phyloP scores from a whole-genome alignment of 2,888 invertebrate species.

The Willowsia nigromaculata region DNA sequence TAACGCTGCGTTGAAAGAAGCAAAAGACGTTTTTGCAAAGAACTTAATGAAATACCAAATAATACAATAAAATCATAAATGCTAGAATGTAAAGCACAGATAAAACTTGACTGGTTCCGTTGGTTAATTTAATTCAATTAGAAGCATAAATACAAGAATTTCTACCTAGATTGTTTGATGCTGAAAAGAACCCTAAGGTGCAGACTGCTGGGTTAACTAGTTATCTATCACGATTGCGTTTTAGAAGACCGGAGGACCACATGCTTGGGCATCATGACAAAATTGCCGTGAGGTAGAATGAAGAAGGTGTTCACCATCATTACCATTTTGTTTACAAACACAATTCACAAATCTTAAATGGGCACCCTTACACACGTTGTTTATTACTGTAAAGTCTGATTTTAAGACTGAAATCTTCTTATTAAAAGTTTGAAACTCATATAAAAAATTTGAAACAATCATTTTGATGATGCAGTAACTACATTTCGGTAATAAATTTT shows the following conservation, averaged over 20 bases:
- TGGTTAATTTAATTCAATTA: conserved; percentile 64
- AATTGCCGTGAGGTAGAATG: conserved; percentile 25
- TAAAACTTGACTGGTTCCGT: conserved; percentile 34
- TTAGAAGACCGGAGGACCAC: conserved; percentile 20
- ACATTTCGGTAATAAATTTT: neutral
- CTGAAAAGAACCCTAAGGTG: conserved; percentile 52
- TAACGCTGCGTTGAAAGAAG: neutral
- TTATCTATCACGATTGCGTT: conserved; percentile 56
- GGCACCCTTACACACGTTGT: neutral
- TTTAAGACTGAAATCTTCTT: conserved; percentile 36
- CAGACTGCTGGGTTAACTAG: conserved; percentile 54
- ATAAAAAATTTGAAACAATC: neutral
- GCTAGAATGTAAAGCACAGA: neutral
- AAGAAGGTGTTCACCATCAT: conserved; percentile 46
- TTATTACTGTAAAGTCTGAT: conserved; percentile 36
- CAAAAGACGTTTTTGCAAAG: neutral
- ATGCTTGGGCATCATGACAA: conserved; percentile 40
- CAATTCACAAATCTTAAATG: neutral
- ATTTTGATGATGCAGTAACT: neutral
- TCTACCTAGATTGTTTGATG: conserved; percentile 47
- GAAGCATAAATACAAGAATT: conserved; percentile 58
- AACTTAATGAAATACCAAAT: neutral
- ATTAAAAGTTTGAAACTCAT: neutral
- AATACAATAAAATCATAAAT: neutral
- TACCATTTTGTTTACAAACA: conserved; percentile 5